Percentiles rank a stretch among this genome's conserved stretches.
Evolutionary conservation across 2,888 invertebrate species (phyloP).

Genomic region (Lobophora halterata): DNA sequence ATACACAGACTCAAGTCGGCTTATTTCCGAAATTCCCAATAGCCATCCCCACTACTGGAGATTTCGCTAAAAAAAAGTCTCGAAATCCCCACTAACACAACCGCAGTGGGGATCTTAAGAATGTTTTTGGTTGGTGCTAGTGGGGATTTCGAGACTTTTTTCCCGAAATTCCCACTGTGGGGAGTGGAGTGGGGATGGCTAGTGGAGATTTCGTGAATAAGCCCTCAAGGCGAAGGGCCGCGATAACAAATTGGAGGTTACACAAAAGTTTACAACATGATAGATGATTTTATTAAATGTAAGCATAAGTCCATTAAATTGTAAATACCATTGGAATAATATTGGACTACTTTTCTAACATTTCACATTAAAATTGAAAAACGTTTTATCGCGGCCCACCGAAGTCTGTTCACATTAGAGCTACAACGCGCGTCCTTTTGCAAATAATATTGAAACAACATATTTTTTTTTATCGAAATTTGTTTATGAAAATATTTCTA

Average conservation of each 20-base stretch:
- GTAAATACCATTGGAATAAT: slow-evolving; percentile 30
- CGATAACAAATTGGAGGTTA: slow-evolving; percentile 21
- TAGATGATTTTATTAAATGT: slow-evolving; percentile 23
- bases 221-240: too few relatives aligned
- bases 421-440: slow-evolving; percentile 41
- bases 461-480: slow-evolving; percentile 39
- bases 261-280: slow-evolving; percentile 16
- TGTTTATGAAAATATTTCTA: slow-evolving; percentile 41
- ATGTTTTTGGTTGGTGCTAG: too few relatives aligned
- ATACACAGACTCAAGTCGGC: too few relatives aligned
- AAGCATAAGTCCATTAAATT: slow-evolving; percentile 31
- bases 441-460: slow-evolving; percentile 53
- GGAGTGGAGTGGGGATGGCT: too few relatives aligned
- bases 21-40: too few relatives aligned
- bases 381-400: slow-evolving; percentile 37
- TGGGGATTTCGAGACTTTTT: too few relatives aligned
- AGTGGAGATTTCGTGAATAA: too few relatives aligned
- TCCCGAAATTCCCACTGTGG: too few relatives aligned
- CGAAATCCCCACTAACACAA: too few relatives aligned
- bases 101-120: too few relatives aligned
- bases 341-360: slow-evolving; percentile 31
- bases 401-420: slow-evolving; percentile 34
- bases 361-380: slow-evolving; percentile 25
- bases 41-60: too few relatives aligned
- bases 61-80: too few relatives aligned